Evolutionary conservation across 2,113 vertebrate genomes (phyloP), one percentile per base, ranked within the genome.

Genomic region (Nesogale talazaci): DNA sequence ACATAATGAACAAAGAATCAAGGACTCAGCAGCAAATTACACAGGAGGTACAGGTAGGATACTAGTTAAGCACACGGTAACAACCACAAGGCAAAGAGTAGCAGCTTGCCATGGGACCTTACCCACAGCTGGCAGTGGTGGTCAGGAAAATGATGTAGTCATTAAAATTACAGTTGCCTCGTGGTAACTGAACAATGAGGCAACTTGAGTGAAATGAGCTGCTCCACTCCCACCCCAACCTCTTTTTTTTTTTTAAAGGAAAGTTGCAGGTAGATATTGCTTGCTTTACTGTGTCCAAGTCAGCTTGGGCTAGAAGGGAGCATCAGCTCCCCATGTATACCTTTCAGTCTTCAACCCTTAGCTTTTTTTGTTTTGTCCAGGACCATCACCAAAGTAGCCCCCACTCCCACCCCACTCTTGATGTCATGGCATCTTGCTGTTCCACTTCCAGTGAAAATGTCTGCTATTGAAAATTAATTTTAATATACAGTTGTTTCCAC

Each of bases 401-500:
- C 56, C 27, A n/a, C n/a, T n/a, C n/a, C n/a, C n/a, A n/a, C 10
- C 23, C 1, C 56, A 20, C 10, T 20, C 76, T 70, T 36, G 2
- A 80, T 93, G 34, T 79, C 93, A 85, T 78, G 84, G 42, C 27
- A 79, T 87, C 61, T 1, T 89, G 82, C 34, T 86, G 29, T 89
- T 83, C 95, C 92, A 63, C 94, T 82, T 83, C 46, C 75, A 59
- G 31, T 89, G 78, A 92, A 96, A 96, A 67, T 83, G n/a, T n/a
- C n/a, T n/a, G n/a, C n/a, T n/a, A n/a, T n/a, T n/a, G n/a, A n/a
- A n/a, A n/a, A n/a, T 94, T 96, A 91, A 93, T 94, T 95, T 81
- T 94, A 95, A 93, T 93, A 77, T 88, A 92, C 93, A 96, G 83
- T 97, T 93, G 87, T 96, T 96, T 96, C 87, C n/a, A 92, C 67